Percentiles rank a stretch among this genome's conserved stretches.
These are phyloP conservation scores for Mystacides longicornis DNA, from an alignment of 2,888 invertebrate genomes.

Conservation along the genomic window DNA sequence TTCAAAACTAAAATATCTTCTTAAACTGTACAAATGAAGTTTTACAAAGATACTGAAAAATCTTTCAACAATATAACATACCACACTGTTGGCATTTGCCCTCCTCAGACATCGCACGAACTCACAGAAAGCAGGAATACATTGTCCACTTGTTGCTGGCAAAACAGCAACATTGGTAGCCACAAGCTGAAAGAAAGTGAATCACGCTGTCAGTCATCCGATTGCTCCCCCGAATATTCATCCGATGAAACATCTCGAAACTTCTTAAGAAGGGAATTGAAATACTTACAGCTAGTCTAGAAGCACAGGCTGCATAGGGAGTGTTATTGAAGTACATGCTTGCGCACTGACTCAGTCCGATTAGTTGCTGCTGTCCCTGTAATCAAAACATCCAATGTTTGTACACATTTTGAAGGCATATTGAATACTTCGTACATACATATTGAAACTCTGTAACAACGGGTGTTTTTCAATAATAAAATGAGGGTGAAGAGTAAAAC, in stretches of 20 bases:
- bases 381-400: no score
- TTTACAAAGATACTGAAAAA: background rate
- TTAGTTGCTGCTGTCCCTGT: constrained; percentile 49
- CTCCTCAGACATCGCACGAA: constrained; percentile 53
- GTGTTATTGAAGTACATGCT: constrained; percentile 47
- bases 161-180: constrained; percentile 15
- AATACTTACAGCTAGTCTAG: constrained; percentile 41
- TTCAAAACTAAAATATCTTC: no score
- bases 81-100: constrained; percentile 50
- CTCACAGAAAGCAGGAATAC: constrained; percentile 54
- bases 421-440: no score
- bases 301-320: constrained; percentile 45
- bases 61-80: constrained; percentile 30
- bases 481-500: no score
- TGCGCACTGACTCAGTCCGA: constrained; percentile 47
- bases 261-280: no score
- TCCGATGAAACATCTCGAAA: no score
- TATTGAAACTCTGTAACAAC: no score
- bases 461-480: no score
- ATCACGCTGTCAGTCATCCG: no score
- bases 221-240: no score
- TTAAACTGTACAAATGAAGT: no score
- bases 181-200: constrained; percentile 19
- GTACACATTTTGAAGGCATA: no score
- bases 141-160: constrained; percentile 36